These are phyloP conservation scores for Phocoena phocoena DNA, from an alignment of 2,113 vertebrate species.

Conservation along the genomic window DNA sequence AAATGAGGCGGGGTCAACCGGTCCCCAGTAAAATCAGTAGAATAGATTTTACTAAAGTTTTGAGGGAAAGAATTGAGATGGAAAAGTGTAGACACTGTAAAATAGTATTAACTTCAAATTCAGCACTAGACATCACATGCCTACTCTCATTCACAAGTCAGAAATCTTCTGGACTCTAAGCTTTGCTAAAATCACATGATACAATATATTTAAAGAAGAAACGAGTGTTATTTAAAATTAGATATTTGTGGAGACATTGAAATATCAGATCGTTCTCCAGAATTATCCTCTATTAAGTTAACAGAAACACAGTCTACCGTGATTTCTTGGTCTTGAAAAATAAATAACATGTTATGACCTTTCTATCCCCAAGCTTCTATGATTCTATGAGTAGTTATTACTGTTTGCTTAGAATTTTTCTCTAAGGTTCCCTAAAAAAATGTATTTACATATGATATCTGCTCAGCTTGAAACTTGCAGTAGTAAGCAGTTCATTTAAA, in stretches of 20 bases:
- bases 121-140: background rate
- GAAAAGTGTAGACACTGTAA: background rate
- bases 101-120: constrained; percentile 27
- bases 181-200: background rate
- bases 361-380: constrained; percentile 9
- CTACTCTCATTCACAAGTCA: background rate
- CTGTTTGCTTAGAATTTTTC: constrained; percentile 66
- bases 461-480: constrained; percentile 50
- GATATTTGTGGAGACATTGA: background rate
- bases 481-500: constrained; percentile 70
- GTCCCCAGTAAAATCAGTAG: background rate
- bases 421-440: constrained; percentile 70
- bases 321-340: constrained; percentile 35
- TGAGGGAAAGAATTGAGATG: background rate
- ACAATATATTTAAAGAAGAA: constrained; percentile 1
- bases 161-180: constrained; percentile 8
- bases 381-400: constrained; percentile 60
- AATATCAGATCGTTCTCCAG: constrained; percentile 20
- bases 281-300: constrained; percentile 10
- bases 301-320: background rate
- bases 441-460: constrained; percentile 60
- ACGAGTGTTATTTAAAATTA: constrained; percentile 13
- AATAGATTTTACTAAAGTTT: background rate
- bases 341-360: constrained; percentile 39
- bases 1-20: background rate